phyloP scores from a whole-genome alignment of 2,113 vertebrate genomes.

The Entomyzon cyanotis region DNA sequence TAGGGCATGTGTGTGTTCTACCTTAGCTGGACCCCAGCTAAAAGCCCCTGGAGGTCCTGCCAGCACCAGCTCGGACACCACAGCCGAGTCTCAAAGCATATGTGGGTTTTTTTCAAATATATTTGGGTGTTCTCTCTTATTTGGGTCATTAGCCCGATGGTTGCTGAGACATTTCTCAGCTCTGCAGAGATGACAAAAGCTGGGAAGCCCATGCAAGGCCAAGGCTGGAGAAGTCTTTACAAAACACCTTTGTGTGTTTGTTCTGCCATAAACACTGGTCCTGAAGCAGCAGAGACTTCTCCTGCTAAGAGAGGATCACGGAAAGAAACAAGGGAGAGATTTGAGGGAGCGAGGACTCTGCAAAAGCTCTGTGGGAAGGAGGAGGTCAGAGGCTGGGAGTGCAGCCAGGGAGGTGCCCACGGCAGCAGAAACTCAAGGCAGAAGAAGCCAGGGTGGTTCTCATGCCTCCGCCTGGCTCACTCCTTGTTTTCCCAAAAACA shows the following conservation, averaged over 20 bases:
- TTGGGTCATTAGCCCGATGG: rapidly evolving
- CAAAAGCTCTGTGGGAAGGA: not conserved
- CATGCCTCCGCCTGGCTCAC: not conserved
- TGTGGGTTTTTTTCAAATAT: rapidly evolving
- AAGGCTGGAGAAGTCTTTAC: not conserved
- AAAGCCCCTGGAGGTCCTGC: not conserved
- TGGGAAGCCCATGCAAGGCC: not conserved
- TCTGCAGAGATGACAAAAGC: rapidly evolving
- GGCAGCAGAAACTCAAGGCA: not conserved
- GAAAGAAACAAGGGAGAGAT: not conserved
- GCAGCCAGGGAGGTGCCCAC: not conserved
- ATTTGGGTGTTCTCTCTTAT: not conserved
- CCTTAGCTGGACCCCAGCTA: not conserved
- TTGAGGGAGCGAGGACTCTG: not conserved
- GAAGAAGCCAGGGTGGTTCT: not conserved
- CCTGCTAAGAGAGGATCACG: not conserved
- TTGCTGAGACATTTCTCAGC: not conserved
- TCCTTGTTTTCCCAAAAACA: not conserved
- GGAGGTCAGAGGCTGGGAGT: not conserved
- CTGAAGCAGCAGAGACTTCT: not conserved
- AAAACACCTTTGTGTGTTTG: not conserved
- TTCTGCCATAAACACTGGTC: not conserved
- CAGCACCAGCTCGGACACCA: not conserved
- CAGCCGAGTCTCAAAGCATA: rapidly evolving
- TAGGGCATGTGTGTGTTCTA: not conserved